Evolutionary conservation across 2,888 invertebrate species (phyloP).

Genomic region (Caenorhabditis drosophilae): DNA sequence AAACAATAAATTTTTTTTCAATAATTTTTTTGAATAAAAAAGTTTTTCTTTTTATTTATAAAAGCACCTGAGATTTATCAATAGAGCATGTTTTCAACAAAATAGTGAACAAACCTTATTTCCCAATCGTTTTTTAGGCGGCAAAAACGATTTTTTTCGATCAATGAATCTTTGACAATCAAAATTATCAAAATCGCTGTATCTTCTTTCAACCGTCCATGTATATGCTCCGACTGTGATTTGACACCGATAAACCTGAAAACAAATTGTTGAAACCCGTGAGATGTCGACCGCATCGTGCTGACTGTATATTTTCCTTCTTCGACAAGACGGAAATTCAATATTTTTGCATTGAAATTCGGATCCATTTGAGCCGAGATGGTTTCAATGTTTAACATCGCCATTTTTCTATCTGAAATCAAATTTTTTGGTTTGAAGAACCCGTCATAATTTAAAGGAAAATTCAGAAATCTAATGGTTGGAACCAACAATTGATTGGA

Average conservation of each 20-base stretch:
- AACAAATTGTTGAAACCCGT: neutral
- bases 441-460: neutral
- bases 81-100: no score
- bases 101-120: constrained; percentile 77
- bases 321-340: constrained; percentile 49
- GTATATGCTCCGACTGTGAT: constrained; percentile 69
- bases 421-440: neutral
- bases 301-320: constrained; percentile 54
- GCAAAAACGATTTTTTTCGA: constrained; percentile 81
- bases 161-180: constrained; percentile 72
- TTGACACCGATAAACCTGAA: constrained; percentile 71
- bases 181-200: constrained; percentile 69
- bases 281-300: neutral
- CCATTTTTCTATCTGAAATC: constrained; percentile 32
- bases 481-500: neutral
- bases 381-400: constrained; percentile 42
- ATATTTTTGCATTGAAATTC: constrained; percentile 46
- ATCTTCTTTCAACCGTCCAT: constrained; percentile 86
- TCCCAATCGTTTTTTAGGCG: constrained; percentile 89
- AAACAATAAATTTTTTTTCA: no score
- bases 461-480: neutral
- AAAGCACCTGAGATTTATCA: no score
- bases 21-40: no score
- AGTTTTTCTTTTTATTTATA: no score
- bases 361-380: constrained; percentile 45